phyloP scores from a whole-genome alignment of 2,113 vertebrate species.

The Cygnus atratus region DNA sequence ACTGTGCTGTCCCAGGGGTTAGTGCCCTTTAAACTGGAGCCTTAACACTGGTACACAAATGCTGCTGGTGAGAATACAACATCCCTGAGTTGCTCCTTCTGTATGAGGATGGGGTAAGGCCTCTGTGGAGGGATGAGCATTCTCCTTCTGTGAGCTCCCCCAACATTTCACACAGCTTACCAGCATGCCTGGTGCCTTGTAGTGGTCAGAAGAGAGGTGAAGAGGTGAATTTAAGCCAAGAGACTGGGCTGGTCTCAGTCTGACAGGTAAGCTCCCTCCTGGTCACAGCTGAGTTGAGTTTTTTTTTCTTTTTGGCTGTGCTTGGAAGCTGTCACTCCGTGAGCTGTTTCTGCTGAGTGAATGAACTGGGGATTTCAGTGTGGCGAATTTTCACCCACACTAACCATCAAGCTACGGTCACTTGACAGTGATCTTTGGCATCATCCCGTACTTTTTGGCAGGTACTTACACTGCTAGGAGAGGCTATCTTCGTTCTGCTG shows the following conservation, averaged over 20 bases:
- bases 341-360: background rate
- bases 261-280: conserved; percentile 7
- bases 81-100: background rate
- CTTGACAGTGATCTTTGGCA: background rate
- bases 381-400: background rate
- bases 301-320: background rate
- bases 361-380: background rate
- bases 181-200: background rate
- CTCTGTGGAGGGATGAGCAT: accelerated
- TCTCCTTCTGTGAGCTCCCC: background rate
- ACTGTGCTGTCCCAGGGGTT: background rate
- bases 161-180: background rate
- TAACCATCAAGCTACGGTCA: background rate
- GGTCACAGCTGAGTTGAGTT: background rate
- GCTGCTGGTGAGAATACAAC: background rate
- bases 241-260: background rate
- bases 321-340: background rate
- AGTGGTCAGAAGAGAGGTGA: conserved; percentile 4
- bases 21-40: background rate
- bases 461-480: background rate
- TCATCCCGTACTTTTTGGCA: background rate
- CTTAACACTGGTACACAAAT: background rate
- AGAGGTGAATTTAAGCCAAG: background rate
- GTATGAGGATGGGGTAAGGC: background rate
- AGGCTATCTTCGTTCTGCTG: background rate